These are phyloP conservation scores for Timandra comae DNA, from an alignment of 2,888 invertebrate genomes.

Conservation along the genomic window DNA sequence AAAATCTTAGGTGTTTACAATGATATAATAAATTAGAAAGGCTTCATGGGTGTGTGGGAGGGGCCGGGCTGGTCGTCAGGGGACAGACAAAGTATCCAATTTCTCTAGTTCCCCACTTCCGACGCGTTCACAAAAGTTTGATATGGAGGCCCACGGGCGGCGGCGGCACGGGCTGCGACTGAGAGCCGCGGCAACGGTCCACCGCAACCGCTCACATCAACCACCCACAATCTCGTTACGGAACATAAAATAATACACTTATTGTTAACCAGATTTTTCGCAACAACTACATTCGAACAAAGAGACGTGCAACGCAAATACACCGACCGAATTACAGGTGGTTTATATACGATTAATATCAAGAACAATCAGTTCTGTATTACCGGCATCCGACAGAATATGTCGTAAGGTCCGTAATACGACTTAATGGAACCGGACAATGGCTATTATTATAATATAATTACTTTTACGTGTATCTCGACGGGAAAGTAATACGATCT, in stretches of 20 bases:
- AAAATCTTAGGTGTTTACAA: slow-evolving; percentile 28
- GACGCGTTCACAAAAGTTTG: slow-evolving; percentile 69
- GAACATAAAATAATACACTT: slow-evolving; percentile 58
- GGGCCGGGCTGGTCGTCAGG: slow-evolving; percentile 41
- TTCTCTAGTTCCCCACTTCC: slow-evolving; percentile 69
- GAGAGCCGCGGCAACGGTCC: slow-evolving; percentile 45
- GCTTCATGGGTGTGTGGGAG: slow-evolving; percentile 41
- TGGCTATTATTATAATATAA: too few relatives aligned
- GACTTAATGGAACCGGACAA: too few relatives aligned
- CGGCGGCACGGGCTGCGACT: too few relatives aligned
- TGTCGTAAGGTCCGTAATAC: too few relatives aligned
- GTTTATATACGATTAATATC: slow-evolving; percentile 20
- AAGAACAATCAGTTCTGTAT: too few relatives aligned
- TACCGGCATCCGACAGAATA: too few relatives aligned
- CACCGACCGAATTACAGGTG: slow-evolving; percentile 29
- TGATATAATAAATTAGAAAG: slow-evolving; percentile 61
- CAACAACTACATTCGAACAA: slow-evolving; percentile 51
- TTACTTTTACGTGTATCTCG: too few relatives aligned
- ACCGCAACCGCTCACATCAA: slow-evolving; percentile 54
- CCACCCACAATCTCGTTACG: slow-evolving; percentile 66
- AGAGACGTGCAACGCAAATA: slow-evolving; percentile 37
- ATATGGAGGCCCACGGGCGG: too few relatives aligned
- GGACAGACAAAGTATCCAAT: slow-evolving; percentile 65
- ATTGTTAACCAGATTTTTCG: slow-evolving; percentile 59
- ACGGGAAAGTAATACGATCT: not conserved